Conservation (phyloP, 1,140 invertebrate species). For the Leptinotarsa undecemlineata region DNA sequence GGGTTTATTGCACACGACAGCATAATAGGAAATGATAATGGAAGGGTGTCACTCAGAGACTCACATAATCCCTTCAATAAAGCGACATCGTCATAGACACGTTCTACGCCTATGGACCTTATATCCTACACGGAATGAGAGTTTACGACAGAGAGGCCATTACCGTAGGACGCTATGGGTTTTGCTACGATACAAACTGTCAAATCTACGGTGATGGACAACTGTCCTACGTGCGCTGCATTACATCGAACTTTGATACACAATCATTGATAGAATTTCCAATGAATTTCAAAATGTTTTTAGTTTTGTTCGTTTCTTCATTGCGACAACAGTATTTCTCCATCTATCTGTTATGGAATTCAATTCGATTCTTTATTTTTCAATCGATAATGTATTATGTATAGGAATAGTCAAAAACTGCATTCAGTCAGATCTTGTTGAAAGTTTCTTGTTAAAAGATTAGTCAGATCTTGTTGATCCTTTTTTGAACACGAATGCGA, state of each 20-base stretch:
- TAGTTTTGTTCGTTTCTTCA: too few relatives aligned
- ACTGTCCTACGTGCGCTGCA: slow-evolving; percentile 43
- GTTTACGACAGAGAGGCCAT: slow-evolving; percentile 46
- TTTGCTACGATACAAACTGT: slow-evolving; percentile 44
- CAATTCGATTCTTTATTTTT: too few relatives aligned
- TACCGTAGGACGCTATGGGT: slow-evolving; percentile 38
- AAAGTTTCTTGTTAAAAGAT: too few relatives aligned
- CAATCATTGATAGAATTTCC: slow-evolving; percentile 33
- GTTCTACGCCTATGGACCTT: slow-evolving; percentile 42
- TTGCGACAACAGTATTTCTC: too few relatives aligned
- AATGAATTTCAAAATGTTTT: background rate
- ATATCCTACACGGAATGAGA: slow-evolving; percentile 43
- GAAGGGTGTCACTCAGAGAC: slow-evolving; percentile 14
- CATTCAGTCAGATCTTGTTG: too few relatives aligned
- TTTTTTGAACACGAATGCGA: too few relatives aligned
- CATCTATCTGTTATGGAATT: too few relatives aligned
- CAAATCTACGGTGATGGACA: slow-evolving; percentile 46
- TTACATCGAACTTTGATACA: slow-evolving; percentile 38
- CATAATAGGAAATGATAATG: slow-evolving; percentile 18
- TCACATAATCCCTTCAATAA: slow-evolving; percentile 6
- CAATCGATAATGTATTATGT: too few relatives aligned
- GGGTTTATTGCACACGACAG: slow-evolving; percentile 16
- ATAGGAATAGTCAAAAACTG: too few relatives aligned
- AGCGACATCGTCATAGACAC: slow-evolving; percentile 27
- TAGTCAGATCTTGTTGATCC: too few relatives aligned